Evolutionary conservation across 2,797 vertebrate species (phyloP).

Genomic region (Phaenicophaeus curvirostris): DNA sequence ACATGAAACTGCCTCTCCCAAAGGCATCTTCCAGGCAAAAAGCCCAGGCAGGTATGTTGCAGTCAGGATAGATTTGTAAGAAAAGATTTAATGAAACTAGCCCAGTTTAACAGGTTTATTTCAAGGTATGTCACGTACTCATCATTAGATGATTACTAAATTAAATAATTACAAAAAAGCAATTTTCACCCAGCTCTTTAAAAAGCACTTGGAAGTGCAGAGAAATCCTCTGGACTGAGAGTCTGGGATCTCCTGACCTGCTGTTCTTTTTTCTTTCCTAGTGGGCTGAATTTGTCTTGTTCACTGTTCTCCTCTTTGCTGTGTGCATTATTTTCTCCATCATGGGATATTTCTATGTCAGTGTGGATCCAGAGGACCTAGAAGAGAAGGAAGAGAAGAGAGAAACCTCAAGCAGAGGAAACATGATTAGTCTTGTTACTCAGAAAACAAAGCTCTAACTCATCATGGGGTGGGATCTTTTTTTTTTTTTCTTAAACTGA

Average conservation of each 20-base stretch:
- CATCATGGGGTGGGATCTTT: neutral
- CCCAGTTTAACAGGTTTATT: neutral
- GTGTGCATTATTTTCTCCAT: slow-evolving; percentile 93
- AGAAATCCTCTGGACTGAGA: neutral
- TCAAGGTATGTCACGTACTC: neutral
- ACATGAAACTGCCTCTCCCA: neutral
- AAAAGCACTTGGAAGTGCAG: neutral
- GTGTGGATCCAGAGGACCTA: slow-evolving; percentile 80
- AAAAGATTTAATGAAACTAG: neutral
- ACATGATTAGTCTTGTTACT: slow-evolving; percentile 65
- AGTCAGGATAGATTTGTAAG: neutral
- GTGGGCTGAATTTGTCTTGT: slow-evolving; percentile 96
- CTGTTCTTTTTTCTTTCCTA: slow-evolving; percentile 67
- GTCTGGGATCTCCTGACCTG: neutral
- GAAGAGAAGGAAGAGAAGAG: slow-evolving; percentile 62
- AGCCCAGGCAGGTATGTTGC: neutral
- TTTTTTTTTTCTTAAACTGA: neutral
- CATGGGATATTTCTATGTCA: slow-evolving; percentile 92
- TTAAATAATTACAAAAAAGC: neutral
- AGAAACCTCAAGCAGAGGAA: slow-evolving; percentile 48
- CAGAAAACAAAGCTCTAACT: slow-evolving; percentile 78
- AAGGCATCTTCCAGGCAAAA: neutral
- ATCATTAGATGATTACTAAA: neutral
- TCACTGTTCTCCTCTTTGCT: slow-evolving; percentile 85
- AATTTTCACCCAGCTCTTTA: neutral